A percentile compares a stretch with the other conserved stretches of the same genome.
phyloP scores from a whole-genome alignment of 2,888 invertebrate genomes.

The Colostygia pectinataria region DNA sequence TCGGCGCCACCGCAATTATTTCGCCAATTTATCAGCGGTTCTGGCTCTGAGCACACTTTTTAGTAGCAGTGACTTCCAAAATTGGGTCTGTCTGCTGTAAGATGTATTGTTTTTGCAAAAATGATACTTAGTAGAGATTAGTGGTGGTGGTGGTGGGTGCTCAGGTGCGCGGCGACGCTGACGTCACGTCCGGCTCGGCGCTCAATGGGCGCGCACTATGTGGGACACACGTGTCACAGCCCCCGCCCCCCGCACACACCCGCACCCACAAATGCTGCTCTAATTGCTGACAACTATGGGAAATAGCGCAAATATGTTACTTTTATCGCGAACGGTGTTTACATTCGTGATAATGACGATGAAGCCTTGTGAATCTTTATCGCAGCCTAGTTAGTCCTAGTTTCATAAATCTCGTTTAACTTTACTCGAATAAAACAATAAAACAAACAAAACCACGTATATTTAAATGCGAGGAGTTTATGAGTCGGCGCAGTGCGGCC shows the following conservation, averaged over 20 bases:
- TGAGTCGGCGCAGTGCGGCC: conserved; percentile 21
- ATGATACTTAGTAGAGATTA: background rate
- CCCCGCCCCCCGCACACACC: conserved; percentile 38
- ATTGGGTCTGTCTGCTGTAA: conserved; percentile 12
- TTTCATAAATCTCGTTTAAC: conserved; percentile 33
- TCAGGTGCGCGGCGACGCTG: conserved; percentile 63
- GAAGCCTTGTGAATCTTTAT: conserved; percentile 48
- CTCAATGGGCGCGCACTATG: conserved; percentile 72
- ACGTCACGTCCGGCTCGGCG: conserved; percentile 70
- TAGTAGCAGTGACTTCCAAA: conserved; percentile 11
- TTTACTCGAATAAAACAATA: conserved; percentile 37
- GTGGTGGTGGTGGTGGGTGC: conserved; percentile 40
- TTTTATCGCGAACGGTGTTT: conserved; percentile 66
- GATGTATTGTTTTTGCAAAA: background rate
- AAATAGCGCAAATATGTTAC: conserved; percentile 73
- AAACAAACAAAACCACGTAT: conserved; percentile 28
- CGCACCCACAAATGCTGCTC: conserved; percentile 62
- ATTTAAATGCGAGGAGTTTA: conserved; percentile 29
- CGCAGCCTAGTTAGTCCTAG: conserved; percentile 33
- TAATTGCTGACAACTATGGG: conserved; percentile 79
- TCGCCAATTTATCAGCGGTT: conserved; percentile 49
- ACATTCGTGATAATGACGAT: conserved; percentile 63
- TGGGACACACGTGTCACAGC: conserved; percentile 77
- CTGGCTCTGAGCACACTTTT: conserved; percentile 20
- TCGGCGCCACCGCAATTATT: conserved; percentile 63